A percentile compares a stretch with the other conserved stretches of the same genome.
Evolutionary conservation across 2,888 invertebrate genomes (phyloP).

Genomic region (Standfussiana lucernea): DNA sequence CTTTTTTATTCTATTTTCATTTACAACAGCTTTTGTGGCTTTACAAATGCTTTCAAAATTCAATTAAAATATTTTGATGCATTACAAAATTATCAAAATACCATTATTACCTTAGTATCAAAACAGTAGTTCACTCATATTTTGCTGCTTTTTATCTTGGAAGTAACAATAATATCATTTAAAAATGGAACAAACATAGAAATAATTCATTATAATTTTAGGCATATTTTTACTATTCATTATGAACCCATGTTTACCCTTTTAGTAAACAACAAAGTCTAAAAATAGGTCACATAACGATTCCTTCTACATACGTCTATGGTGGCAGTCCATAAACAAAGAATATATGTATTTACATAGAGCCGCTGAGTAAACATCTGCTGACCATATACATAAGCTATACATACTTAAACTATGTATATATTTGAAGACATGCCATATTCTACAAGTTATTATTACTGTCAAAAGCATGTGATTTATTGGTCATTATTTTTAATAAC

Average conservation of each 20-base stretch:
- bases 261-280: constrained; percentile 11
- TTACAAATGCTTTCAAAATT: neutral
- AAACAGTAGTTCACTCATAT: neutral
- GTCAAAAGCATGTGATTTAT: constrained; percentile 1
- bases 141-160: neutral
- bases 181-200: neutral
- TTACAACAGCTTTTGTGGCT: neutral
- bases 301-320: constrained; percentile 9
- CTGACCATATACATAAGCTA: constrained; percentile 23
- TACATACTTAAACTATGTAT: neutral
- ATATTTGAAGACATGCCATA: constrained; percentile 34
- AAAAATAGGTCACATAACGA: constrained; percentile 16
- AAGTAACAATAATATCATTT: neutral
- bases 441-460: constrained; percentile 19
- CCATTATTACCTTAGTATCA: too few relatives aligned
- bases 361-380: constrained; percentile 33
- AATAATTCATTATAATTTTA: neutral
- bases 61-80: neutral
- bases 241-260: neutral
- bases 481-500: neutral
- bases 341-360: constrained; percentile 16
- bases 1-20: neutral
- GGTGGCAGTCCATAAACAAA: constrained; percentile 29
- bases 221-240: neutral
- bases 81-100: neutral